Conservation (phyloP, 2,797 vertebrate genomes). For the Alosa sapidissima region DNA sequence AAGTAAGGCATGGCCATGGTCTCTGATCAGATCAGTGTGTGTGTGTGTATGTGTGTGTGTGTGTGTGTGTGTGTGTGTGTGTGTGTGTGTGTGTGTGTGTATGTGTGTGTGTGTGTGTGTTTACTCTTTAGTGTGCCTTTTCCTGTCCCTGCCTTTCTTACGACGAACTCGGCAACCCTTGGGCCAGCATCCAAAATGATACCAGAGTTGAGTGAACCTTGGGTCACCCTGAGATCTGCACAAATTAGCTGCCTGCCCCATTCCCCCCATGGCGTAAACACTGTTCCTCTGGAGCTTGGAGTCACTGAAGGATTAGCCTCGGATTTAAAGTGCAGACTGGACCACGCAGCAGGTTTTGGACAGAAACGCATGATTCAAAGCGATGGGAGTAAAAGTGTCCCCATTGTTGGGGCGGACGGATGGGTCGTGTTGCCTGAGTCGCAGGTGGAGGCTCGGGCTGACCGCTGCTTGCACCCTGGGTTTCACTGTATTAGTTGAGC, state of each 20-base stretch:
- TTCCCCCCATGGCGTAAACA: slow-evolving; percentile 15
- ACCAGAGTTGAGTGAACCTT: slow-evolving; percentile 42
- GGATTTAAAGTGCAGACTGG: slow-evolving; percentile 27
- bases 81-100: too few species aligned
- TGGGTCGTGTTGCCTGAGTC: neutral
- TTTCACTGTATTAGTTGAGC: slow-evolving; percentile 4
- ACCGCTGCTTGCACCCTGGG: slow-evolving; percentile 13
- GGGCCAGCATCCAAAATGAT: slow-evolving; percentile 42
- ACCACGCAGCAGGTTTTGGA: neutral
- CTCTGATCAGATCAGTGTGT: slow-evolving; percentile 1
- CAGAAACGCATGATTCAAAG: neutral
- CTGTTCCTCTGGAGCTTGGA: neutral
- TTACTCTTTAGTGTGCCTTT: slow-evolving; percentile 16
- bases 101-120: neutral
- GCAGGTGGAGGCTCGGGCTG: slow-evolving; percentile 19
- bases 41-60: too few species aligned
- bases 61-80: neutral
- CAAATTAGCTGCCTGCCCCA: slow-evolving; percentile 11
- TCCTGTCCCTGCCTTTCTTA: slow-evolving; percentile 32
- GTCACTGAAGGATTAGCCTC: neutral
- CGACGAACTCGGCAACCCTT: slow-evolving; percentile 33
- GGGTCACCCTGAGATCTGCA: slow-evolving; percentile 22
- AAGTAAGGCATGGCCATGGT: slow-evolving; percentile 13
- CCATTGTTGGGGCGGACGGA: neutral
- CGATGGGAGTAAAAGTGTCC: neutral